A percentile compares a stretch with the other conserved stretches of the same genome.
Evolutionary conservation across 2,888 invertebrate species (phyloP).

Genomic region (Agelastica alni): DNA sequence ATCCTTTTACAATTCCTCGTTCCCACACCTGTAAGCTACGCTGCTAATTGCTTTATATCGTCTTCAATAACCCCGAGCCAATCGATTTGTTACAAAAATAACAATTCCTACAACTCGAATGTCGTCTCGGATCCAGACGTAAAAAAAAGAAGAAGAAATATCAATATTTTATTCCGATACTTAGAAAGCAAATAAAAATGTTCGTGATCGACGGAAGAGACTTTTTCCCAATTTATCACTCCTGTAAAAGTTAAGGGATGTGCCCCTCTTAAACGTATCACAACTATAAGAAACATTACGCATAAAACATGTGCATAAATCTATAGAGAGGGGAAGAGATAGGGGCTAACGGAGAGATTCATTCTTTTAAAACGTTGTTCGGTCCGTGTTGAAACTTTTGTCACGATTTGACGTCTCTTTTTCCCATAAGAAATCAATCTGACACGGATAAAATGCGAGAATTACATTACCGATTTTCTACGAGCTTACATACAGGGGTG

Average conservation of each 20-base stretch:
- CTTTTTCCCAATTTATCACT: slow-evolving; percentile 24
- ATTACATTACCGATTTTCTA: slow-evolving; percentile 19
- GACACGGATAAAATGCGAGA: slow-evolving; percentile 14
- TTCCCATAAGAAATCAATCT: slow-evolving; percentile 29
- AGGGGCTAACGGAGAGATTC: slow-evolving; percentile 3
- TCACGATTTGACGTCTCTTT: slow-evolving; percentile 26
- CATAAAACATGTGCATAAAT: slow-evolving; percentile 27
- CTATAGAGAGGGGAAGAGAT: neutral
- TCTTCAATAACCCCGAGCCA: slow-evolving; percentile 14
- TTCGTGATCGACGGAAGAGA: slow-evolving; percentile 19
- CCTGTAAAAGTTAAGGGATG: slow-evolving; percentile 14
- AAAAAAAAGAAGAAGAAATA: slow-evolving; percentile 11
- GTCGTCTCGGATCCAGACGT: slow-evolving; percentile 9
- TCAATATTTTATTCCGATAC: slow-evolving; percentile 17
- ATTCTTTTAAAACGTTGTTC: slow-evolving; percentile 19
- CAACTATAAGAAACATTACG: slow-evolving; percentile 29
- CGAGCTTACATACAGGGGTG: slow-evolving; percentile 6
- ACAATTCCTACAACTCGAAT: slow-evolving; percentile 6
- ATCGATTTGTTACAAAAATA: slow-evolving; percentile 24
- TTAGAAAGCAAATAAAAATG: slow-evolving; percentile 15
- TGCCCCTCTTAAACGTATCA: slow-evolving; percentile 19
- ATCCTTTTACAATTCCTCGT: too few species aligned
- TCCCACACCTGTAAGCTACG: slow-evolving; percentile 6
- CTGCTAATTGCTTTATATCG: slow-evolving; percentile 16
- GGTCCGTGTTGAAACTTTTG: slow-evolving; percentile 16